Evolutionary conservation across 2,113 vertebrate genomes (phyloP), one percentile per base, ranked within the genome.

Genomic region (Aspidoscelis tigris): DNA sequence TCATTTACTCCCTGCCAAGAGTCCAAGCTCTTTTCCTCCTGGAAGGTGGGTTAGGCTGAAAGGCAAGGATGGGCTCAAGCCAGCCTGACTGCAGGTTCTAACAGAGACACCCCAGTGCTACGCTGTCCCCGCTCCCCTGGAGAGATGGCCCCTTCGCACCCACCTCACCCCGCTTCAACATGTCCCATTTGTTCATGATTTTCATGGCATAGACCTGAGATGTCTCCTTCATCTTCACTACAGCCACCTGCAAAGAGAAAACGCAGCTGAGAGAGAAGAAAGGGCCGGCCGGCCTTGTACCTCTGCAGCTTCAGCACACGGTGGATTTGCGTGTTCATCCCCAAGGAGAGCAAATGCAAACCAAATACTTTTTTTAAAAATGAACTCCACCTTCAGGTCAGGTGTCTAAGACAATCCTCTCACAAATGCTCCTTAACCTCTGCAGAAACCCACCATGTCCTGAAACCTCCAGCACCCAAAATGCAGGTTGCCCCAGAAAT

Each of bases 151-250:
- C 18, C 33, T 22, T 24, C 80, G 11, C 7, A 68, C 93, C 87
- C 94, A 98, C 97, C 96, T 97, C 96, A 87, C 96, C 96, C 84
- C 96, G 90, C 88, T 96, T 97, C 87, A 98, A 90, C 95, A 98
- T 96, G 91, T 98, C 97, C 97, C 97, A 97, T 90, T 98, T 98
- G 85, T 97, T 97, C 97, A 97, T 97, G 61, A 97, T 97, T 94
- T 98, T 98, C 93, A 98, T 94, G 85, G 97, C 97, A 1, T 96
- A 98, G 76, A 98, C 96, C 85, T 96, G 95, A 80, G 96, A 95
- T 0, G 96, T 97, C 85, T 91, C 91, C 80, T 87, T 94, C 96
- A 97, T 96, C 82, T 94, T 96, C 11, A 97, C 97, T 79, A 98
- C 95, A 0, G 97, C 97, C 8, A 98, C 97, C 97, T 97, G 87